Evolutionary conservation across 1,140 invertebrate genomes (phyloP).

Genomic region (Apis cerana): DNA sequence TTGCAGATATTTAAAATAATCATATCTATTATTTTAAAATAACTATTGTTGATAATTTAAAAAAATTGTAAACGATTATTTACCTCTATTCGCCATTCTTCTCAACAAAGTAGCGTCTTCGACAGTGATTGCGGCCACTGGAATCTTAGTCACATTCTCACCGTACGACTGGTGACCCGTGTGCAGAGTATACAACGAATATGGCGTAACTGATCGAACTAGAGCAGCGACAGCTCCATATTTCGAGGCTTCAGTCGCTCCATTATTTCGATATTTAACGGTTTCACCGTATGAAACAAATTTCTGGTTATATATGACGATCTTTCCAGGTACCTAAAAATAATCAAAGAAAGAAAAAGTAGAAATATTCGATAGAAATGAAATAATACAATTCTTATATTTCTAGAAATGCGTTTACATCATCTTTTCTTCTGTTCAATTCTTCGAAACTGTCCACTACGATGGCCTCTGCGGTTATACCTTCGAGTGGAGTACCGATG

Average conservation of each 20-base stretch:
- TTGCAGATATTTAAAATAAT: too few species aligned
- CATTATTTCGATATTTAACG: constrained; percentile 82
- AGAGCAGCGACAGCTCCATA: constrained; percentile 89
- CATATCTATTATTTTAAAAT: too few species aligned
- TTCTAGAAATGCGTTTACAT: constrained; percentile 68
- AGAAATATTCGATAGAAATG: too few species aligned
- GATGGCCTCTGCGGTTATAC: constrained; percentile 86
- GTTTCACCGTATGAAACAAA: constrained; percentile 85
- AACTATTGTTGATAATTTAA: too few species aligned
- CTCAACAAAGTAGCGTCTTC: constrained; percentile 90
- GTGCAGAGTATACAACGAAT: constrained; percentile 87
- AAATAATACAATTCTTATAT: too few species aligned
- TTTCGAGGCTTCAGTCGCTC: constrained; percentile 85
- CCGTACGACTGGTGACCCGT: constrained; percentile 86
- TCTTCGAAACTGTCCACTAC: constrained; percentile 87
- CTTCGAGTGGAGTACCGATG: constrained; percentile 85
- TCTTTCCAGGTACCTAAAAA: constrained; percentile 85
- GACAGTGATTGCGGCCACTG: constrained; percentile 88
- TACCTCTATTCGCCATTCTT: constrained; percentile 85
- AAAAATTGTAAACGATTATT: background rate
- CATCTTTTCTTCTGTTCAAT: constrained; percentile 79
- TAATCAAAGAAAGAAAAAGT: background rate
- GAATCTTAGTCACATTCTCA: constrained; percentile 85
- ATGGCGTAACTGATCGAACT: constrained; percentile 88
- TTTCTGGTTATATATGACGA: constrained; percentile 88